phyloP scores from a whole-genome alignment of 2,113 vertebrate species.

The Vidua chalybeata region DNA sequence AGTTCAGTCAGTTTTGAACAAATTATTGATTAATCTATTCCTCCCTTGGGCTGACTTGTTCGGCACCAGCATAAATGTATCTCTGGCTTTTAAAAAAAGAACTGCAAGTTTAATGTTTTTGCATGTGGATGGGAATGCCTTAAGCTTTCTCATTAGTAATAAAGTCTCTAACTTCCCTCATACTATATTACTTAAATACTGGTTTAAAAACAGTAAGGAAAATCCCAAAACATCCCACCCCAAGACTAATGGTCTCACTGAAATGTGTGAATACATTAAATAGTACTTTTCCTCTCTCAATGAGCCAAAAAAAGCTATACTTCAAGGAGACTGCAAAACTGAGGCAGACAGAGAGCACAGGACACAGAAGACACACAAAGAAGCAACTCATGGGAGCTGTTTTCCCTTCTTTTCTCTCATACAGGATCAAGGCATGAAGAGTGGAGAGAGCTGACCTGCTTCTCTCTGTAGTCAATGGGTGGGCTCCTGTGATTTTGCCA shows the following conservation, averaged over 20 bases:
- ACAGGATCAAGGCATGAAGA: not conserved
- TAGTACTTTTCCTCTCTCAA: not conserved
- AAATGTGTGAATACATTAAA: not conserved
- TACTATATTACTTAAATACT: not conserved
- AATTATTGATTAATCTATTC: not conserved
- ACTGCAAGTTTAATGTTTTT: not conserved
- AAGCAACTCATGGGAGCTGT: not conserved
- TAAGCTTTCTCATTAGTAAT: not conserved
- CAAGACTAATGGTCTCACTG: not conserved
- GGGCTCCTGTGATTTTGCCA: not conserved
- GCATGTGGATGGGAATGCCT: not conserved
- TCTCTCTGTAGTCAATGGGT: not conserved
- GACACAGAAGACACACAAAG: not conserved
- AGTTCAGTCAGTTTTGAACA: not conserved
- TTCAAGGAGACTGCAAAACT: not conserved
- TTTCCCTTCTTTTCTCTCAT: not conserved
- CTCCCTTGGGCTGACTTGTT: not conserved
- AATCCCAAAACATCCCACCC: not conserved
- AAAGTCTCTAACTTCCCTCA: not conserved
- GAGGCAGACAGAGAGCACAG: not conserved
- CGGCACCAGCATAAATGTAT: not conserved
- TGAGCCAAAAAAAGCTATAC: not conserved
- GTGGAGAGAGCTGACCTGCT: not conserved
- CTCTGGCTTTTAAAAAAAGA: not conserved
- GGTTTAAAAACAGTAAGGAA: not conserved